A percentile compares a stretch with the other conserved stretches of the same genome.
Evolutionary conservation across 2,888 invertebrate species (phyloP).

Genomic region (Cantharis lateralis): DNA sequence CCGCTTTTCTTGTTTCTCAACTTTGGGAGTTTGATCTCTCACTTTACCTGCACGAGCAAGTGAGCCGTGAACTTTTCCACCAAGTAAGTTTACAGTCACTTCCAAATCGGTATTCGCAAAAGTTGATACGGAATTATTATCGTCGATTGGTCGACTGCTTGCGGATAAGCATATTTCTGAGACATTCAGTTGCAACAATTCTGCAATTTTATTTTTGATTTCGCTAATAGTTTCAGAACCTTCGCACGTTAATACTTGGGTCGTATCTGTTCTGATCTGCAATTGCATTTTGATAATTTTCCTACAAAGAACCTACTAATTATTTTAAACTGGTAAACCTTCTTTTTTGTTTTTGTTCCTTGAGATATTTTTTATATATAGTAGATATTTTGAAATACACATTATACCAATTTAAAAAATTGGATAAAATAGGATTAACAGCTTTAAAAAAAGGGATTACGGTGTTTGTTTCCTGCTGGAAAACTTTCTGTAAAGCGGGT

Average conservation of each 20-base stretch:
- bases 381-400: too few relatives aligned
- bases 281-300: constrained; percentile 67
- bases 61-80: constrained; percentile 99
- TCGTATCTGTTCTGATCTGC: constrained; percentile 76
- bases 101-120: constrained; percentile 74
- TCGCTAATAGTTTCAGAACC: constrained; percentile 73
- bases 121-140: constrained; percentile 68
- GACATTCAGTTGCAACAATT: constrained; percentile 58
- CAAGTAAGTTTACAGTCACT: constrained; percentile 80
- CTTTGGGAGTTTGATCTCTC: constrained; percentile 99
- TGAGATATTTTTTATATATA: too few relatives aligned
- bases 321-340: too few relatives aligned
- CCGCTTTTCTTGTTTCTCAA: constrained; percentile 98
- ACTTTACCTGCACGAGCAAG: constrained; percentile 99
- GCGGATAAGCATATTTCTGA: constrained; percentile 74
- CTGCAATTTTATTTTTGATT: constrained; percentile 71
- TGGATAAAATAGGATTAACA: too few relatives aligned
- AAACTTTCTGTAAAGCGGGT: too few relatives aligned
- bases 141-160: constrained; percentile 73
- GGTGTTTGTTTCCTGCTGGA: too few relatives aligned
- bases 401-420: too few relatives aligned
- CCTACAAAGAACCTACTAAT: too few relatives aligned
- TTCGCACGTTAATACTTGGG: constrained; percentile 75
- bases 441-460: too few relatives aligned
- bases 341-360: too few relatives aligned